These are phyloP conservation scores for Indicator maculatus DNA, from an alignment of 2,113 vertebrate genomes.

Conservation along the genomic window DNA sequence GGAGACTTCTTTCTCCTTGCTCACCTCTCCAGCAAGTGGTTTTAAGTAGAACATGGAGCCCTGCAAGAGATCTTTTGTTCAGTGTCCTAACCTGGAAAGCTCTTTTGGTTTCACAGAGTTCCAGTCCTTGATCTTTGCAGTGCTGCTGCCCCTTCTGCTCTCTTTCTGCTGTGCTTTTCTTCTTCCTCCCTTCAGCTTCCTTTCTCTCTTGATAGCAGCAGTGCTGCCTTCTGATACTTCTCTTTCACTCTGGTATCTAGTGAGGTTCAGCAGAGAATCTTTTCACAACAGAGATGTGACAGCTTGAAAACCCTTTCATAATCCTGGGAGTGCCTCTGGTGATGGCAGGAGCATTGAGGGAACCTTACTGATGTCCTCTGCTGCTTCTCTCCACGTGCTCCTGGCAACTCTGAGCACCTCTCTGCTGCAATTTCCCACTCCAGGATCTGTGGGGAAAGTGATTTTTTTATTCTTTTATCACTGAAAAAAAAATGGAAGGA, in stretches of 20 bases:
- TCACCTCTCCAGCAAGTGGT: not conserved
- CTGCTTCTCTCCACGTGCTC: not conserved
- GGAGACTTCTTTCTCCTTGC: not conserved
- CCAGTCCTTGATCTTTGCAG: not conserved
- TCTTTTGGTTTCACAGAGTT: too few species aligned
- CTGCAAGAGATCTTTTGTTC: fast-evolving
- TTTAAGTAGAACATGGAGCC: not conserved
- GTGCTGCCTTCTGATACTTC: not conserved
- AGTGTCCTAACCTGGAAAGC: not conserved
- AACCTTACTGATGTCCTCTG: fast-evolving
- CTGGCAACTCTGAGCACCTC: fast-evolving
- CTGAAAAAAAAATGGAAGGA: not conserved
- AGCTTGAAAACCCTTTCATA: not conserved
- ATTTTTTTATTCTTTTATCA: not conserved
- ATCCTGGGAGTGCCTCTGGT: not conserved
- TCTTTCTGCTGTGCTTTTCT: not conserved
- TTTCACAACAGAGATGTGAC: fast-evolving
- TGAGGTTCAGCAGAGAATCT: not conserved
- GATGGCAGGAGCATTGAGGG: not conserved
- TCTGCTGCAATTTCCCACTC: fast-evolving
- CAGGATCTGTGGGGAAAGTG: not conserved
- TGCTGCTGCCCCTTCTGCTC: not conserved
- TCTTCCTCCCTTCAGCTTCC: not conserved
- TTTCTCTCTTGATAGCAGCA: not conserved
- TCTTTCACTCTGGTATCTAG: not conserved